Conservation (phyloP, 2,888 invertebrate species). For the Tinea semifulvella region DNA sequence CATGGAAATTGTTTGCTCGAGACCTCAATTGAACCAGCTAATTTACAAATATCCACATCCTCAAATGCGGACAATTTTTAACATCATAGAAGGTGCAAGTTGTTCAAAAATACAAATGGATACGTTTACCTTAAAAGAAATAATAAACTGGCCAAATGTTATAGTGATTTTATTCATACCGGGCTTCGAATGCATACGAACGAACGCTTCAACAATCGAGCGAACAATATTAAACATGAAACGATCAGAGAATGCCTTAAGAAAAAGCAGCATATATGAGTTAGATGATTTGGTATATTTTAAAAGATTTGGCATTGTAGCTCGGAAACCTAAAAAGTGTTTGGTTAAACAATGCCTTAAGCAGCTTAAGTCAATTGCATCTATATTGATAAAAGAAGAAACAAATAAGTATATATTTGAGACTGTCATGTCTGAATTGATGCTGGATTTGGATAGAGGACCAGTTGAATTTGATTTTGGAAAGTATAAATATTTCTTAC, state of each 20-base stretch:
- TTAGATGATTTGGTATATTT: background rate
- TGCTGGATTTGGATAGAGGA: background rate
- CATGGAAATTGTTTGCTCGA: constrained; percentile 32
- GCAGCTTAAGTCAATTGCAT: background rate
- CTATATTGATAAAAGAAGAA: background rate
- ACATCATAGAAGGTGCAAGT: constrained; percentile 20
- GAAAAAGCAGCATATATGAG: background rate
- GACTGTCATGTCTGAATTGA: background rate
- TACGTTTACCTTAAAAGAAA: constrained; percentile 22
- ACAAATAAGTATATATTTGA: background rate
- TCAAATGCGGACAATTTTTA: constrained; percentile 31
- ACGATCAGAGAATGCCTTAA: background rate
- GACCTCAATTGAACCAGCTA: constrained; percentile 31
- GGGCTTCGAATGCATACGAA: background rate
- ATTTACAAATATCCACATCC: constrained; percentile 29
- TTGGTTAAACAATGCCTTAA: background rate
- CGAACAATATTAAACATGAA: background rate
- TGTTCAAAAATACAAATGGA: constrained; percentile 24
- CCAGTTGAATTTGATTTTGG: constrained; percentile 14
- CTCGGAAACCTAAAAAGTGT: background rate
- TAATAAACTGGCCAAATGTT: constrained; percentile 32
- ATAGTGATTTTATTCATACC: background rate
- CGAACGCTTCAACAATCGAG: background rate
- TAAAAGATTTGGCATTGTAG: background rate
- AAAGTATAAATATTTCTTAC: constrained; percentile 24